phyloP scores from a whole-genome alignment of 2,113 vertebrate species.

The Mastomys coucha region DNA sequence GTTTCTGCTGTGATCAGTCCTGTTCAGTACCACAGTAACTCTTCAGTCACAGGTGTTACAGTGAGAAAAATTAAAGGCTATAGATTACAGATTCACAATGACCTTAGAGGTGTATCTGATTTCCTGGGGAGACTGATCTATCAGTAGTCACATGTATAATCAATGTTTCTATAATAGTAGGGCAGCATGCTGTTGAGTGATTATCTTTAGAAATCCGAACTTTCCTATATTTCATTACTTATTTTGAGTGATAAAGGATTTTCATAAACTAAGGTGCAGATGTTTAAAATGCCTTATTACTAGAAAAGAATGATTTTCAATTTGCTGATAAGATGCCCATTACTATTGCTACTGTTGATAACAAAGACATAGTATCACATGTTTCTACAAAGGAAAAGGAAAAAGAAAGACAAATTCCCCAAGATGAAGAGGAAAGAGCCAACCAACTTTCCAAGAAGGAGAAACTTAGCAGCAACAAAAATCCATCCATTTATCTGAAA shows the following conservation, averaged over 20 bases:
- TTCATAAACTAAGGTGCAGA: slow-evolving; percentile 30
- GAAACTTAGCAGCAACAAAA: slow-evolving; percentile 19
- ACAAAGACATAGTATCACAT: neutral
- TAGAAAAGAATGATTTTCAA: slow-evolving; percentile 27
- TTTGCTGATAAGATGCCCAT: slow-evolving; percentile 48
- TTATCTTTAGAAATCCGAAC: slow-evolving; percentile 39
- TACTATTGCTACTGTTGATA: neutral
- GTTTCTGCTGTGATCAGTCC: neutral
- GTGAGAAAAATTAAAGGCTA: neutral
- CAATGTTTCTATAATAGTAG: neutral
- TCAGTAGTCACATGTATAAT: neutral
- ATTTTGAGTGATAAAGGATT: slow-evolving; percentile 47
- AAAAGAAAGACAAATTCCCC: neutral
- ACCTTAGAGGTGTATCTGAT: neutral
- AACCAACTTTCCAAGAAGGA: slow-evolving; percentile 28
- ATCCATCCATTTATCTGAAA: slow-evolving; percentile 25
- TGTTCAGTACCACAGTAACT: neutral
- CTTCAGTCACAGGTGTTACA: neutral
- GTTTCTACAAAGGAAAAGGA: neutral
- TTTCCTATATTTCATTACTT: neutral
- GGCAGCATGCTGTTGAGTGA: neutral
- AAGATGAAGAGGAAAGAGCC: neutral
- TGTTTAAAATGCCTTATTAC: slow-evolving; percentile 43
- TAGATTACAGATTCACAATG: neutral
- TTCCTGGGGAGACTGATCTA: neutral